Evolutionary conservation across 2,888 invertebrate genomes (phyloP).

Genomic region (Archips crataeganus): DNA sequence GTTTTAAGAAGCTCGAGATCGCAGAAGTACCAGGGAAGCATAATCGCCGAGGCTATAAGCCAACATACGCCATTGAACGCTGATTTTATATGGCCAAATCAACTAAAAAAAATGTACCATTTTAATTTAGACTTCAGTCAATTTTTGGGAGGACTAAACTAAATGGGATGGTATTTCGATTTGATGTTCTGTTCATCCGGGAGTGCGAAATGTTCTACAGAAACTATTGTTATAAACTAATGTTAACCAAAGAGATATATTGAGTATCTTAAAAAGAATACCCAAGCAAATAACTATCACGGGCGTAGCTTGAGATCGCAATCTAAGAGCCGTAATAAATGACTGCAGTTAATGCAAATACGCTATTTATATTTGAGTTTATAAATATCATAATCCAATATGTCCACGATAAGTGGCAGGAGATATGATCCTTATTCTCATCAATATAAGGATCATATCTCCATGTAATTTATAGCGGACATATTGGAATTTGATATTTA

Average conservation of each 20-base stretch:
- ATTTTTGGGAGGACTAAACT: no score
- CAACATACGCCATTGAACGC: background rate
- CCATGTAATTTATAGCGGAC: no score
- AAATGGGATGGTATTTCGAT: no score
- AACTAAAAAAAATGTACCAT: no score
- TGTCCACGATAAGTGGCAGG: no score
- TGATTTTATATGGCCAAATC: background rate
- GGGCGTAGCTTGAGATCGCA: conserved; percentile 8
- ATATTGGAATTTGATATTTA: no score
- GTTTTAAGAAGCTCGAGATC: background rate
- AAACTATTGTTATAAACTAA: background rate
- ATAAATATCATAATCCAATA: no score
- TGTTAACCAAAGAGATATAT: background rate
- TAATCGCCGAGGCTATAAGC: background rate
- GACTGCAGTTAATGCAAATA: background rate
- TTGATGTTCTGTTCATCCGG: no score
- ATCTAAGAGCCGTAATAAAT: background rate
- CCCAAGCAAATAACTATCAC: conserved; percentile 2
- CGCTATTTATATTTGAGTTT: no score
- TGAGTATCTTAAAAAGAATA: background rate
- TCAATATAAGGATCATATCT: no score
- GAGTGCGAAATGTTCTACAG: background rate
- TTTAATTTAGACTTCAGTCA: background rate
- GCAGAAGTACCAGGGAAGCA: background rate
- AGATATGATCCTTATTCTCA: no score